Evolutionary conservation across 2,113 vertebrate species (phyloP), one percentile per base, ranked within the genome.

Genomic region (Amphiprion ocellaris): DNA sequence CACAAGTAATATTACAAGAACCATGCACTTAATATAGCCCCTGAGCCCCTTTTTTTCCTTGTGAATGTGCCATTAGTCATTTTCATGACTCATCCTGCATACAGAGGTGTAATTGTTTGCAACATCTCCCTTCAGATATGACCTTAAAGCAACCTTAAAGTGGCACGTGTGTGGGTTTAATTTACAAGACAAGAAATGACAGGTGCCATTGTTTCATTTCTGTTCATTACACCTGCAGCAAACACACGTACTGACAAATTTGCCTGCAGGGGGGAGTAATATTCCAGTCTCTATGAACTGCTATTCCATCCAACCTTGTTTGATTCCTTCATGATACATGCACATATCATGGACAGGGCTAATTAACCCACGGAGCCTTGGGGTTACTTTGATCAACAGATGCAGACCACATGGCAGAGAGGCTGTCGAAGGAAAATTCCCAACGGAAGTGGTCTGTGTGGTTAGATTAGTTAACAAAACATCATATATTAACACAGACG

Each of bases 11-110:
- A 77, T 82, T 53, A 78, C 65, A 69, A 80, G 71, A 82, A 56
- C 39, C 37, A 61, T 85, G 82, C 85, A 82, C 80, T 91, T 76
- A 88, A 62, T 76, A 37, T 56, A n/a, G 64, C 81, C 83, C 81
- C 61, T 11, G 63, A 86, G 76, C 56, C 72, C 71, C 17, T 19
- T 12, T 50, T 77, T 58, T 41, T 60, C 55, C 28, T 64, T 64
- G 64, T 50, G 28, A 78, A 82, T 53, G 71, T 53, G 50, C 85
- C 74, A 77, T 91, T 84, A 82, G 61, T 82, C 50, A 74, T 79
- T 83, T 39, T 77, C 64, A 86, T 82, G 79, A 86, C 33, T 82
- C 62, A 81, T 69, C 60, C 62, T 52, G 33, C 70, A 72, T 26
- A 49, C 49, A 55, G 26, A 65, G 50, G 79, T 86, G 39, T 82